Evolutionary conservation across 1,140 invertebrate species (phyloP).

Genomic region (Condylostylus longicornis): DNA sequence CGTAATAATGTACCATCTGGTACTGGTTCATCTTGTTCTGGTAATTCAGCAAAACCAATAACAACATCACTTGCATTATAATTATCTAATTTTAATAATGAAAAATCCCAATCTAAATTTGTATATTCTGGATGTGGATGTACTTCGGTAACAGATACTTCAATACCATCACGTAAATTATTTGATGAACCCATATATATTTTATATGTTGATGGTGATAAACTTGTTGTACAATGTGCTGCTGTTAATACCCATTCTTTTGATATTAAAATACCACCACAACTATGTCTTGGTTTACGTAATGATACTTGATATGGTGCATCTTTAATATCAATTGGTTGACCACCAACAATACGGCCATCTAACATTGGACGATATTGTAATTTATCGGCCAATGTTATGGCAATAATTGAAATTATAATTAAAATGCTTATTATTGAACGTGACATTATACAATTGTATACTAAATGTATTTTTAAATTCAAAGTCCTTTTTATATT

Average conservation of each 20-base stretch:
- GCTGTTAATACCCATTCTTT: slow-evolving; percentile 35
- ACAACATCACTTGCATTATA: slow-evolving; percentile 11
- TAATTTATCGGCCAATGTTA: no score
- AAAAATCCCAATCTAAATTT: slow-evolving; percentile 27
- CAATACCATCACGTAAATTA: slow-evolving; percentile 14
- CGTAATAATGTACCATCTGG: slow-evolving; percentile 19
- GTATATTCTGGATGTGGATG: slow-evolving; percentile 22
- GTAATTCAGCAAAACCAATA: slow-evolving; percentile 13
- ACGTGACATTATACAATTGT: no score
- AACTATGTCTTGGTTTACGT: slow-evolving; percentile 30
- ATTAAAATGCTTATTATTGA: no score
- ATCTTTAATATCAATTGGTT: slow-evolving; percentile 21
- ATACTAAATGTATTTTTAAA: no score
- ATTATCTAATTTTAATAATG: slow-evolving; percentile 18
- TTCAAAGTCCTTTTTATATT: no score
- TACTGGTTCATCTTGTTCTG: slow-evolving; percentile 13
- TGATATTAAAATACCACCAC: slow-evolving; percentile 51
- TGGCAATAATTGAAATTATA: no score
- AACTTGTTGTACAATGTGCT: slow-evolving; percentile 36
- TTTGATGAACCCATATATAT: slow-evolving; percentile 22
- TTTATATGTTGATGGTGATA: slow-evolving; percentile 4
- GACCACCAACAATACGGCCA: slow-evolving; percentile 33
- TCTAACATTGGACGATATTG: slow-evolving; percentile 16
- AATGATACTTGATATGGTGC: slow-evolving; percentile 34
- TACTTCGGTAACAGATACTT: slow-evolving; percentile 16